These are phyloP conservation scores for Nasonovia ribisnigri DNA, from an alignment of 2,888 invertebrate genomes.

Conservation along the genomic window DNA sequence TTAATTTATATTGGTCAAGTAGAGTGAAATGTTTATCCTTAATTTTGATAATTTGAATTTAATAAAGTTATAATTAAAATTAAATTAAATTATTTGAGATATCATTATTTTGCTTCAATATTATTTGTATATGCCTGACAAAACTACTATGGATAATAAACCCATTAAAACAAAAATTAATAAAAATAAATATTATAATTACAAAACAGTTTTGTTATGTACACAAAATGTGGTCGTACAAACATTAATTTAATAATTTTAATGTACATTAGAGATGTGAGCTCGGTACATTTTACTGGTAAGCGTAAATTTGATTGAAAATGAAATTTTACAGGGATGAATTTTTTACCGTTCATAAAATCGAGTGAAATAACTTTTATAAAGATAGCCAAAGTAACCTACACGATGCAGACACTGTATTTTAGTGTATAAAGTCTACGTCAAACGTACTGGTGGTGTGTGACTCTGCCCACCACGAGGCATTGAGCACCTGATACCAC, in stretches of 20 bases:
- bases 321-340: no score
- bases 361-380: no score
- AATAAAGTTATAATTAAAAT: not conserved
- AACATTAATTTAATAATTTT: not conserved
- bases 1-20: not conserved
- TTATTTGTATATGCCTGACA: not conserved
- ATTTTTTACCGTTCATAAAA: no score
- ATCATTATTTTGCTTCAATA: not conserved
- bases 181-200: not conserved
- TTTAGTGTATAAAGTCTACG: no score
- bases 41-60: not conserved
- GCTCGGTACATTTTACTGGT: no score
- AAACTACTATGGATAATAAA: not conserved
- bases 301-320: no score
- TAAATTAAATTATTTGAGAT: not conserved
- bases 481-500: no score
- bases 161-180: not conserved
- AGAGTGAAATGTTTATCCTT: not conserved
- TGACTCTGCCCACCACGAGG: no score
- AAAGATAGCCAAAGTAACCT: no score
- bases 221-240: not conserved
- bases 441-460: no score
- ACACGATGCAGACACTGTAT: no score
- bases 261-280: not conserved
- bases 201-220: not conserved